phyloP scores from a whole-genome alignment of 1,140 invertebrate species.

The Daktulosphaira vitifoliae region DNA sequence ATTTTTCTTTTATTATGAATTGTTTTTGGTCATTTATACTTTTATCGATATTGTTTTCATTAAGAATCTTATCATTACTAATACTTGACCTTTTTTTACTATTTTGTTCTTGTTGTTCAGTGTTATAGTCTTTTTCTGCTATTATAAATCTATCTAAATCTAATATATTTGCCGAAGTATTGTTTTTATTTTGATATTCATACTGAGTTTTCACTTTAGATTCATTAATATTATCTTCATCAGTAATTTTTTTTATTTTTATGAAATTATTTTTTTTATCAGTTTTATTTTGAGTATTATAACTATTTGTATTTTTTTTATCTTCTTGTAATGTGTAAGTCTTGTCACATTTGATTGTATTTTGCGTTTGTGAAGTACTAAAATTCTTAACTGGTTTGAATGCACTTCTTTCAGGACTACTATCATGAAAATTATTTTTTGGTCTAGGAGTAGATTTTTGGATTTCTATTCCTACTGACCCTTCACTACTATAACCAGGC shows the following conservation, averaged over 20 bases:
- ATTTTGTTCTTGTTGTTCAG: too few species aligned
- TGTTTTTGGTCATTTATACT: not conserved
- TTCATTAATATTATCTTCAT: not conserved
- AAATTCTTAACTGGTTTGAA: slow-evolving; percentile 40
- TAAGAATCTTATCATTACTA: too few species aligned
- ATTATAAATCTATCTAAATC: too few species aligned
- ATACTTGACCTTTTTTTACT: too few species aligned
- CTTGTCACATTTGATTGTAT: not conserved
- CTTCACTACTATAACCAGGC: slow-evolving; percentile 42
- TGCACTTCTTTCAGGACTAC: slow-evolving; percentile 40
- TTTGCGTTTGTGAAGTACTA: not conserved
- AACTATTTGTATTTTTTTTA: not conserved
- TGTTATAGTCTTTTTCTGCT: too few species aligned
- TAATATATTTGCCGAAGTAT: too few species aligned
- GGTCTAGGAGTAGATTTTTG: slow-evolving; percentile 12
- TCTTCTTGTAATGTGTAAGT: not conserved
- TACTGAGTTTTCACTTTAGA: not conserved
- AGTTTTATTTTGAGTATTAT: not conserved
- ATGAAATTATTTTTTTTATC: not conserved
- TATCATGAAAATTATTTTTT: slow-evolving; percentile 35
- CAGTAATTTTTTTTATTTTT: not conserved
- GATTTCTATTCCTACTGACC: slow-evolving; percentile 40
- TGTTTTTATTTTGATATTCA: not conserved
- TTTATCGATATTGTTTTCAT: too few species aligned
- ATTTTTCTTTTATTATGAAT: slow-evolving; percentile 10